Conservation (phyloP, 2,797 vertebrate genomes). For the Prionace glauca region DNA sequence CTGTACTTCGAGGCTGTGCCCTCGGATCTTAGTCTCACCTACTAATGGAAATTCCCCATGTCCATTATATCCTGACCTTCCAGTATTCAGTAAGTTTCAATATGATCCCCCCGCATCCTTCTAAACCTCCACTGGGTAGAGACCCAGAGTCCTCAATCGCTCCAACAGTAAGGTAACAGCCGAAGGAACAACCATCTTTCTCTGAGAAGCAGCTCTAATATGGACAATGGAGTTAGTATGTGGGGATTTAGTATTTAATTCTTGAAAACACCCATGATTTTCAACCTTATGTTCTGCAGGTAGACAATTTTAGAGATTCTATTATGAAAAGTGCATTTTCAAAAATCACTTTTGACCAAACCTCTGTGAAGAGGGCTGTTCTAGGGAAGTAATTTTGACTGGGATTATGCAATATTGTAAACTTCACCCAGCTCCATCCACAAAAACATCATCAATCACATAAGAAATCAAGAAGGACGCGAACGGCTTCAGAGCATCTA, state of each 20-base stretch:
- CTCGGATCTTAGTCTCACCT: too few relatives aligned
- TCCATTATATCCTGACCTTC: too few relatives aligned
- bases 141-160: too few relatives aligned
- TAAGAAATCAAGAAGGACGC: not conserved
- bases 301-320: not conserved
- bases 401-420: not conserved
- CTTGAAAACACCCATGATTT: not conserved
- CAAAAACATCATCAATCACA: not conserved
- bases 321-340: not conserved
- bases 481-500: not conserved
- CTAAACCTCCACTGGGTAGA: too few relatives aligned
- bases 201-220: not conserved
- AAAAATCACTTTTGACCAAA: not conserved
- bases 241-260: not conserved
- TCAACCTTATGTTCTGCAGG: not conserved
- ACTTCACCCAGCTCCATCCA: not conserved
- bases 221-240: not conserved
- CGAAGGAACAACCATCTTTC: not conserved
- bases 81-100: too few relatives aligned
- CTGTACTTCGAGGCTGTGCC: too few relatives aligned
- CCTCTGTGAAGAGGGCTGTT: not conserved
- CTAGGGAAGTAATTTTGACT: not conserved
- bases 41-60: too few relatives aligned
- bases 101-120: too few relatives aligned
- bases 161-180: not conserved